Evolutionary conservation across 2,797 vertebrate genomes (phyloP).

Genomic region (Acipenser oxyrinchus): DNA sequence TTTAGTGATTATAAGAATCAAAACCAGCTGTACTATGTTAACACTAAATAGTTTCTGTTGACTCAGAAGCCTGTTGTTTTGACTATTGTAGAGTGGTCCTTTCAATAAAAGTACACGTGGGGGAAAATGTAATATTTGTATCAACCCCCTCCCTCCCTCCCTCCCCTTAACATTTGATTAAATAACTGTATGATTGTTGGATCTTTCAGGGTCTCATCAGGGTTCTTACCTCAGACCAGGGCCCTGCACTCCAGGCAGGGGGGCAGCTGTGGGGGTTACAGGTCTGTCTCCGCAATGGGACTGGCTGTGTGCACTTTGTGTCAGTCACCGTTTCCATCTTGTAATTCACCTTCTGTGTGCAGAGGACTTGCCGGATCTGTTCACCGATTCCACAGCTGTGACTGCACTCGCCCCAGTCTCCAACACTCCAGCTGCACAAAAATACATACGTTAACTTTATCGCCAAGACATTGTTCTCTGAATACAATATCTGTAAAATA

Average conservation of each 20-base stretch:
- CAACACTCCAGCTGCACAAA: conserved; percentile 71
- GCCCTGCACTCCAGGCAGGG: conserved; percentile 61
- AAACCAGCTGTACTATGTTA: too few relatives aligned
- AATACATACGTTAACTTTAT: conserved; percentile 16
- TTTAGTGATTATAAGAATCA: too few relatives aligned
- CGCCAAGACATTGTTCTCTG: neutral
- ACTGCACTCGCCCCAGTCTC: conserved; percentile 75
- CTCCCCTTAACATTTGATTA: neutral
- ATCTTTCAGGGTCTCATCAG: neutral
- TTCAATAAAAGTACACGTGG: neutral
- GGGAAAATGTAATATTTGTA: neutral
- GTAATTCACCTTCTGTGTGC: conserved; percentile 52
- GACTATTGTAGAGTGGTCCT: neutral
- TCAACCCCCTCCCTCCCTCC: too few relatives aligned
- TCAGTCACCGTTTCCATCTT: conserved; percentile 41
- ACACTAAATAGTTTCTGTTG: neutral
- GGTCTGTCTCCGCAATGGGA: conserved; percentile 47
- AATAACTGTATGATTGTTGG: neutral
- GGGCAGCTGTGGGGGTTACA: conserved; percentile 72
- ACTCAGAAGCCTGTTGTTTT: neutral
- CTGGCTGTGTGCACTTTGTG: conserved; percentile 49
- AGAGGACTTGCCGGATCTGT: conserved; percentile 61
- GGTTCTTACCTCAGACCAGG: conserved; percentile 74
- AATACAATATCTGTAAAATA: too few relatives aligned
- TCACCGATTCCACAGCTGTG: conserved; percentile 69